Base-by-base conservation (phyloP, 2,797 vertebrate species). In the Harpagifer antarcticus region DNA sequence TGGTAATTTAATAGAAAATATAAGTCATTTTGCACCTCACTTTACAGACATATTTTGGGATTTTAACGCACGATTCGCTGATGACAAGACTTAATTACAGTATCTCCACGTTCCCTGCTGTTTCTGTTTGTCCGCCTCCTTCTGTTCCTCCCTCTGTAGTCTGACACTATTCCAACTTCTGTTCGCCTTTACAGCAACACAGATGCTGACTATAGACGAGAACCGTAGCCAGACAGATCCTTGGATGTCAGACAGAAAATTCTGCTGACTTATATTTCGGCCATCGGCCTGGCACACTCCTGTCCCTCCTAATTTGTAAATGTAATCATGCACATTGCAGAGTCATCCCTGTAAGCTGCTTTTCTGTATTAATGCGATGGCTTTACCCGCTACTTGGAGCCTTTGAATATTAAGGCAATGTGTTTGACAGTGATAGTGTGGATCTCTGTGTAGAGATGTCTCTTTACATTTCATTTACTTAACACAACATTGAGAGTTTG, bases 261-360 rank as follows among this genome's bases (percentile, higher is more conserved):
- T 72, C 44, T 76, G 69, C 72, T 74, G 63, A 84, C 47, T 68
- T 66, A 52, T 52, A 53, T 61, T 75, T 79, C 11, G 17, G 57
- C n/a, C 16, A 9, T 54, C 37, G 17, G 33, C 27, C 33, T 78
- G 74, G 16, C 62, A 13, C 17, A 15, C 49, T 33, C 47, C 23
- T 14, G 19, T 72, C 76, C 62, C 47, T 20, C 49, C 14, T 27
- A 50, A 71, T 78, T 78, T 84, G 52, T 79, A 54, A 12, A 72
- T 84, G 68, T 67, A 82, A 69, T 84, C 47, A 71, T 47, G 43
- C 47, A 44, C 15, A 61, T 33, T 77, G 76, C 76, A 70, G 42
- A 68, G 57, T 86, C 77, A 78, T 79, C 76, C 66, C 61, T 76
- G 61, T 65, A 50, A 78, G 65, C 16, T 3, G 17, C 48, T 72